Evolutionary conservation across 2,888 invertebrate species (phyloP), one percentile per base, ranked within the genome.

Genomic region (Thalpophila matura): DNA sequence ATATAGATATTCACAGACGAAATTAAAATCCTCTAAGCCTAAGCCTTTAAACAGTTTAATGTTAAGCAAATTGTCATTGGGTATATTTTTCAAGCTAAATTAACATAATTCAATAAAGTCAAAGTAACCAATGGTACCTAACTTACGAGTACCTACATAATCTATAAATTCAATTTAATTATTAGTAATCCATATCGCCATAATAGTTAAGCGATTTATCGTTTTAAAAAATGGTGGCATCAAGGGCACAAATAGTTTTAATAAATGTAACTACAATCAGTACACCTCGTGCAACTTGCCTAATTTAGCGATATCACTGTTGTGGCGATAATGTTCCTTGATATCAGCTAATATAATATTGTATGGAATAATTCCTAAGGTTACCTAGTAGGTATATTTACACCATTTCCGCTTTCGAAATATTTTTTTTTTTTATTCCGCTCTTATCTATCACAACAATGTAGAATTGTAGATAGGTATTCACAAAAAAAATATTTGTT

Each of bases 271-370:
- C 26, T 22, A 12, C 31, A 42, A 43, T 14, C 24, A n/a, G 4
- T 2, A 18, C 16, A 33, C 14, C 45, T 51, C 37, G 38, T 66
- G 61, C 1, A 71, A 40, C 33, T 7, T 5, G 47, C 74, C 76
- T 71, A 22, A 66, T 61, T 37, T 45, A 20, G 43, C 29, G 18
- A 58, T 74, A 66, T 61, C 40, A 65, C 33, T 55, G 54, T 51
- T 54, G 56, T 59, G n/a, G 24, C 40, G 66, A 76, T 74, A 65
- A 61, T 61, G 43, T 55, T 56, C 42, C 60, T 57, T 49, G 60
- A 55, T 75, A 75, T 65, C 60, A 73, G 54, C 50, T 60, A 76
- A 61, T 75, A 76, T 54, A 60, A 51, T 70, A 76, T 29, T 40
- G 40, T 53, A 14, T 49, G 38, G 60, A 71, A 61, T 73, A 14